Conservation (phyloP, 2,113 vertebrate species). For the Eptesicus fuscus region DNA sequence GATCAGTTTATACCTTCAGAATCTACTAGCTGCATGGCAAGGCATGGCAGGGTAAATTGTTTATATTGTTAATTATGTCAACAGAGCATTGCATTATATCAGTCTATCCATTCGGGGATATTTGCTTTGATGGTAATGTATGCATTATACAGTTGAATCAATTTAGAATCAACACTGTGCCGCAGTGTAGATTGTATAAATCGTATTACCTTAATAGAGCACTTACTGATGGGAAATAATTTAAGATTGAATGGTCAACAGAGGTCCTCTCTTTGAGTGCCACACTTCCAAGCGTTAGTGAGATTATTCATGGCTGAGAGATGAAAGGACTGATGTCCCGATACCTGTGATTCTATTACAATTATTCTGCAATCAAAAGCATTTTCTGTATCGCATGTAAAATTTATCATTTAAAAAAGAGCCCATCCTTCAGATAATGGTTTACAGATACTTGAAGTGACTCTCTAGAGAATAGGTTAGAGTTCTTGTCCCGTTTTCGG, state of each 20-base stretch:
- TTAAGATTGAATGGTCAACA: constrained; percentile 35
- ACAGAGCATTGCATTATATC: constrained; percentile 33
- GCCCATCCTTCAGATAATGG: background rate
- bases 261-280: background rate
- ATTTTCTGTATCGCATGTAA: background rate
- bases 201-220: constrained; percentile 21
- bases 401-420: background rate
- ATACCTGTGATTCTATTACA: background rate
- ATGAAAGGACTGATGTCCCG: background rate
- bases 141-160: constrained; percentile 9
- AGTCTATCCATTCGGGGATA: background rate
- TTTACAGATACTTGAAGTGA: background rate
- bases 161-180: constrained; percentile 40
- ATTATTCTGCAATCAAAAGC: background rate
- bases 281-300: background rate
- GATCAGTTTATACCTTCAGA: constrained; percentile 23
- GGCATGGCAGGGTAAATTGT: constrained; percentile 9
- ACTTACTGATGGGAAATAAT: constrained; percentile 20
- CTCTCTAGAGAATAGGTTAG: background rate
- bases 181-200: background rate
- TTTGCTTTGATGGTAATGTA: constrained; percentile 59
- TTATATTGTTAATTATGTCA: constrained; percentile 57
- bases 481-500: background rate
- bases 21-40: background rate
- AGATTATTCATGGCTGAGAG: background rate